Conservation (phyloP, 1,140 invertebrate genomes). For the Caerostris darwini region DNA sequence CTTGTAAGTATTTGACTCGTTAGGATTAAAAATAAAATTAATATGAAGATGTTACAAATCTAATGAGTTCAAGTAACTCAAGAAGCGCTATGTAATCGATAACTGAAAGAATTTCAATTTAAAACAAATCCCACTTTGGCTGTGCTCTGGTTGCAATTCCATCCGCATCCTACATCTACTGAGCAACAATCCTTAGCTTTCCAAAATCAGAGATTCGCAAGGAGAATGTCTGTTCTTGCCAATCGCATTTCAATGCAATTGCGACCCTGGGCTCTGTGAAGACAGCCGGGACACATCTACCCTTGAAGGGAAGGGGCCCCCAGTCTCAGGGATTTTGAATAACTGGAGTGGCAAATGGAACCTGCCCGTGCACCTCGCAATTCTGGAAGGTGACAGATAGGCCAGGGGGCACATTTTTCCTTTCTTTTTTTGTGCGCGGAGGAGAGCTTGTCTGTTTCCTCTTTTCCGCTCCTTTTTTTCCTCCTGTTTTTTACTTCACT, state of each 20-base stretch:
- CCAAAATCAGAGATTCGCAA: not conserved
- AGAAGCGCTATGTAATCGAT: no score
- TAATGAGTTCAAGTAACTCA: no score
- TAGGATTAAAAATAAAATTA: no score
- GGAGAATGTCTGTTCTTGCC: not conserved
- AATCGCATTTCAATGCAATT: not conserved
- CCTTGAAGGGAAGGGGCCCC: not conserved
- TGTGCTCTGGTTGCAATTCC: no score
- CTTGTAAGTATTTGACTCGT: no score
- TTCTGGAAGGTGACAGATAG: not conserved
- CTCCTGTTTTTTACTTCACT: no score
- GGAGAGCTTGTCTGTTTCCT: not conserved
- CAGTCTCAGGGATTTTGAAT: slow-evolving; percentile 5
- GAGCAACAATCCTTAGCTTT: not conserved
- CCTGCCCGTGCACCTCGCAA: not conserved
- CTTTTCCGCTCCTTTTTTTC: not conserved
- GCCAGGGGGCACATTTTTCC: slow-evolving; percentile 22
- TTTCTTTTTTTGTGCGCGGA: not conserved
- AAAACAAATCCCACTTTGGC: no score
- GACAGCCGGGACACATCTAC: not conserved
- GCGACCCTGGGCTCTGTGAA: not conserved
- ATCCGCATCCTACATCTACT: no score
- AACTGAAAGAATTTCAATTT: no score
- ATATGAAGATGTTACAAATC: no score
- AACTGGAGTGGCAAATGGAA: slow-evolving; percentile 17